phyloP scores from a whole-genome alignment of 1,140 invertebrate genomes.

The Papilio dardanus region DNA sequence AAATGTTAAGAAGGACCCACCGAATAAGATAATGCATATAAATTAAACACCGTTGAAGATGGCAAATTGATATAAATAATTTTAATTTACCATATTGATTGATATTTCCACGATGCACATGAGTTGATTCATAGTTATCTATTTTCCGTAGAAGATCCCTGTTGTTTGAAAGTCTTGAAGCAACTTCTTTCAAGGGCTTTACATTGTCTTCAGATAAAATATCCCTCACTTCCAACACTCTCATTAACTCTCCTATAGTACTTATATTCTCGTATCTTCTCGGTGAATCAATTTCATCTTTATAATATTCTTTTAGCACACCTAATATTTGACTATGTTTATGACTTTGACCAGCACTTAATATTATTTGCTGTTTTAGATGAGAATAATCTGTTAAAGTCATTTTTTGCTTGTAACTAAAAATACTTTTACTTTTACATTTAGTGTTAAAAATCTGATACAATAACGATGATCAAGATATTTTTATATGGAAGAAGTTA shows the following conservation, averaged over 20 bases:
- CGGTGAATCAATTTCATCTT: conserved; percentile 66
- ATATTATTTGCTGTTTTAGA: conserved; percentile 61
- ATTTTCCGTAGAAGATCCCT: conserved; percentile 56
- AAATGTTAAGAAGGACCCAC: not conserved
- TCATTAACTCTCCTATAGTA: conserved; percentile 61
- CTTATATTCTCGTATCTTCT: conserved; percentile 65
- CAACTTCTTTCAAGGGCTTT: conserved; percentile 61
- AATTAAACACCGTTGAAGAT: not conserved
- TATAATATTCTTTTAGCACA: conserved; percentile 65
- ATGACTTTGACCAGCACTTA: conserved; percentile 54
- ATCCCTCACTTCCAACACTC: conserved; percentile 68
- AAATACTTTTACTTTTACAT: not conserved
- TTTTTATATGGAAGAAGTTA: too few species aligned
- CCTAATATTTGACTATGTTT: conserved; percentile 55
- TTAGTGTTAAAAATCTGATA: not conserved
- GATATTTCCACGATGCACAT: conserved; percentile 44
- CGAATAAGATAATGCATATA: not conserved
- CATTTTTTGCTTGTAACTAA: conserved; percentile 49
- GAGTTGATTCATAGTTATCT: conserved; percentile 54
- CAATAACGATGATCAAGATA: not conserved
- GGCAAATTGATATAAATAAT: not conserved
- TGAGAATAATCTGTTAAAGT: conserved; percentile 58
- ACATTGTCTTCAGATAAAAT: conserved; percentile 69
- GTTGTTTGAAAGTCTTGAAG: conserved; percentile 51
- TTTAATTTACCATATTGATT: conserved; percentile 63